Base-by-base conservation (phyloP, 2,797 vertebrate species). In the Fundulus diaphanus region DNA sequence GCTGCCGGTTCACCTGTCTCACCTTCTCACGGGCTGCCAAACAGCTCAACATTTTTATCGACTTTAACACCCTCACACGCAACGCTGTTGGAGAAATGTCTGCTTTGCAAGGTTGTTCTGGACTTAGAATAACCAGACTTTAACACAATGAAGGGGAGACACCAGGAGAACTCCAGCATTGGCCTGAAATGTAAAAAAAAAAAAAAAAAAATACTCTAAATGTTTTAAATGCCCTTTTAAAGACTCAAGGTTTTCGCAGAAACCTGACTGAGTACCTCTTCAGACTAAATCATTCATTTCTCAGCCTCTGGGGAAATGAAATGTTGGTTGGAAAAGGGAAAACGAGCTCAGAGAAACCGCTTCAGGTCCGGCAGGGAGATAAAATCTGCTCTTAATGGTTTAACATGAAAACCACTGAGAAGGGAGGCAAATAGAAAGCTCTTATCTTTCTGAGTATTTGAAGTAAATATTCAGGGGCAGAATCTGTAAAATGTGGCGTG, bases 1-100 rank as follows among this genome's bases (percentile, higher is more conserved):
- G 66, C 63, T 68, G 72, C 5, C 35, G 63, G 29, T 68, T 27
- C 42, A 44, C 70, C 70, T 82, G 68, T 73, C 79, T 56, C 70
- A 88, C 81, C 72, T 88, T 84, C 87, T 18, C 27, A 33, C 29
- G 18, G 16, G 87, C 67, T 68, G 0, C 73, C 74, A 81, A 70
- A 79, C 74, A 20, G 63, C 48, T 20, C 69, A 15, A 3, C 57
- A 42, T 54, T 56, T 79, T 83, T 72, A 57, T 70, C 27, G 13
- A 51, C 77, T 77, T 54, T 56, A 4, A 33, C 72, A 54, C 27
- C 18, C 48, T 51, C 22, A 3, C 20, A 69, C 29, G 16, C 24
- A 65, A 69, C 37, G 9, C 9, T 40, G 37, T 40, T 40, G 37
- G 5, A 40, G 37, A 40, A 3, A 40, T 6, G 4, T n/a, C n/a